Evolutionary conservation across 1,140 invertebrate species (phyloP).

Genomic region (Eupeodes corollae): DNA sequence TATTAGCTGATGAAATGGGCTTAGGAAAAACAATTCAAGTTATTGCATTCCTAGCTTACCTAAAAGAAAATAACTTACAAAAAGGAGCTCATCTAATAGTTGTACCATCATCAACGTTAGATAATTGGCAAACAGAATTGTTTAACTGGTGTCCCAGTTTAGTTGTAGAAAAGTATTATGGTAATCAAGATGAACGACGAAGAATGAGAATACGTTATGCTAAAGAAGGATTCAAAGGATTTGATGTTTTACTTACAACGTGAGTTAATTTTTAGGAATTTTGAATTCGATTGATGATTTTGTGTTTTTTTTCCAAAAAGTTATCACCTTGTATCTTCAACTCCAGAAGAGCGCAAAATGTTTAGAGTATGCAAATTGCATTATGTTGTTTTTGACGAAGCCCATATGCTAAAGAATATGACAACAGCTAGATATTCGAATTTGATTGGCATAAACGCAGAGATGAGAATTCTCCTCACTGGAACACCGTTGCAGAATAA

Average conservation of each 20-base stretch:
- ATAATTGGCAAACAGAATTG: slow-evolving; percentile 83
- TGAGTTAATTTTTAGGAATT: slow-evolving; percentile 8
- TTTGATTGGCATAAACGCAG: slow-evolving; percentile 78
- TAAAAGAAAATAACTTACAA: slow-evolving; percentile 62
- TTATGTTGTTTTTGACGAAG: slow-evolving; percentile 94
- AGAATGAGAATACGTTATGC: slow-evolving; percentile 63
- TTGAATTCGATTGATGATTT: background rate
- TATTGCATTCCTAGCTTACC: slow-evolving; percentile 77
- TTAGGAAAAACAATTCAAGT: slow-evolving; percentile 84
- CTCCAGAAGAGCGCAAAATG: slow-evolving; percentile 78
- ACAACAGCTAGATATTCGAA: slow-evolving; percentile 79
- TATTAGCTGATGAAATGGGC: slow-evolving; percentile 87
- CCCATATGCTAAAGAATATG: slow-evolving; percentile 98
- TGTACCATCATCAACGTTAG: slow-evolving; percentile 83
- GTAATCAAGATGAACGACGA: slow-evolving; percentile 70
- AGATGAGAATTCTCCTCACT: slow-evolving; percentile 71
- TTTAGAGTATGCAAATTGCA: slow-evolving; percentile 81
- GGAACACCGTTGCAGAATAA: slow-evolving; percentile 95
- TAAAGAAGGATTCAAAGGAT: slow-evolving; percentile 58
- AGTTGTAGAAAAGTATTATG: slow-evolving; percentile 77
- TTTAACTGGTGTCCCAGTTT: slow-evolving; percentile 71
- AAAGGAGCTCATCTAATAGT: slow-evolving; percentile 75
- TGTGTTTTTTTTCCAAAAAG: slow-evolving; percentile 10
- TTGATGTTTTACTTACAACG: slow-evolving; percentile 83
- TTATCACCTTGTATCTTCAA: slow-evolving; percentile 69